Conservation (phyloP, 2,888 invertebrate genomes). For the Agrotis puta region DNA sequence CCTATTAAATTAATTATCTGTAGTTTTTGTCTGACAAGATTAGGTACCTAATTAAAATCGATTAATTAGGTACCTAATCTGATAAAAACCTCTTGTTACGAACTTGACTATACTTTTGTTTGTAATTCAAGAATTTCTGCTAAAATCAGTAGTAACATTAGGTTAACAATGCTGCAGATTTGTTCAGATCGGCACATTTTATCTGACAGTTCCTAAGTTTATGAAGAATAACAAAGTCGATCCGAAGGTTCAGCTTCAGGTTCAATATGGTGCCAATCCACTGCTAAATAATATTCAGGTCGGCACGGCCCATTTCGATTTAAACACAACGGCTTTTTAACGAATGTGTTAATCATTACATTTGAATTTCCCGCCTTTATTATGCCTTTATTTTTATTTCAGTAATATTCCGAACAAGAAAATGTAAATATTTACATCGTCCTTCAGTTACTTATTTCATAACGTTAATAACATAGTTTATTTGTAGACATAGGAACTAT, state of each 20-base stretch:
- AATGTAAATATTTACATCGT: slow-evolving; percentile 9
- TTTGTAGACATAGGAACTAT: slow-evolving; percentile 8
- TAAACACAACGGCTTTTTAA: too few species aligned
- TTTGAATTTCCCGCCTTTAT: not conserved
- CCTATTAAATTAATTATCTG: not conserved
- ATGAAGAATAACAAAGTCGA: too few species aligned
- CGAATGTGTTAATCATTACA: too few species aligned
- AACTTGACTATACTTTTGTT: slow-evolving; percentile 5
- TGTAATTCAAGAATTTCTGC: slow-evolving; percentile 9
- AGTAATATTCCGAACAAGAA: not conserved
- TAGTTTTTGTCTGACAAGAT: not conserved
- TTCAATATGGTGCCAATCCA: too few species aligned
- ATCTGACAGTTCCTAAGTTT: too few species aligned
- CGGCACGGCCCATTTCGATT: too few species aligned
- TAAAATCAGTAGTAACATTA: not conserved
- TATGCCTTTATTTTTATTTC: not conserved
- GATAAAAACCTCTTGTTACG: too few species aligned
- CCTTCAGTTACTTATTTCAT: slow-evolving; percentile 5
- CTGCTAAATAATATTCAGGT: too few species aligned
- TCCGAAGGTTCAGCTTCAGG: too few species aligned
- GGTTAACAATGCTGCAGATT: too few species aligned
- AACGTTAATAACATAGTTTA: slow-evolving; percentile 4
- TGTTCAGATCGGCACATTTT: too few species aligned
- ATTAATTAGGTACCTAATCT: slow-evolving; percentile 2
- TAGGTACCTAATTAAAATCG: too few species aligned